A percentile compares a stretch with the other conserved stretches of the same genome.
These are phyloP conservation scores for Pterocles gutturalis DNA, from an alignment of 2,113 vertebrate species.

Conservation along the genomic window DNA sequence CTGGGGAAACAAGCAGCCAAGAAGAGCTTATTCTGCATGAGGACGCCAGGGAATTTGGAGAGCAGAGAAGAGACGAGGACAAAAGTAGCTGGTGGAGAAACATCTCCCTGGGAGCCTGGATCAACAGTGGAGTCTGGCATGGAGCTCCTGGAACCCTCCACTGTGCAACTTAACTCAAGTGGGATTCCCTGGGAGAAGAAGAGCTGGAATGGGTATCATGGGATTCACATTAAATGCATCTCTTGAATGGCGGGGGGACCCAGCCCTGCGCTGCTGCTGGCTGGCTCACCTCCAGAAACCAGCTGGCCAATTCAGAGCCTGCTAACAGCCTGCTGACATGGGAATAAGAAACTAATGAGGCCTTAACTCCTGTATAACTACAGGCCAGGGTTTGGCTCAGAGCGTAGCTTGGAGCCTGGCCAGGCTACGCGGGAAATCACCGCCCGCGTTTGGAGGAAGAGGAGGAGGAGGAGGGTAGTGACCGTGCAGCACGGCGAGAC, in stretches of 20 bases:
- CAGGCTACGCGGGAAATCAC: neutral
- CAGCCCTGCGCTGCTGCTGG: neutral
- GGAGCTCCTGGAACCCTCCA: neutral
- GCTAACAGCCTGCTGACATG: conserved; percentile 58
- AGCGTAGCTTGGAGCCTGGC: conserved; percentile 6
- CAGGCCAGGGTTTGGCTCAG: conserved; percentile 30
- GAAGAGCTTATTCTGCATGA: neutral
- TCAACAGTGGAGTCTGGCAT: neutral
- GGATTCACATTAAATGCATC: neutral
- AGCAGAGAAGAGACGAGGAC: neutral
- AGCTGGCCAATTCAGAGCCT: neutral
- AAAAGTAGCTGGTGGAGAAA: neutral
- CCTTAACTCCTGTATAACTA: conserved; percentile 55
- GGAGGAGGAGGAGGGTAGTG: neutral
- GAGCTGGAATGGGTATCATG: neutral
- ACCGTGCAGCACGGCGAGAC: rapidly evolving
- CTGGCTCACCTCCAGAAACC: conserved; percentile 1
- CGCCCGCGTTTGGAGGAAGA: neutral
- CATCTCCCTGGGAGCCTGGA: neutral
- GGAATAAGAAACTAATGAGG: conserved; percentile 67
- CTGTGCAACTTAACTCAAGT: neutral
- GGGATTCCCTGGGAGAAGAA: neutral
- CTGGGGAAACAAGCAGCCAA: neutral
- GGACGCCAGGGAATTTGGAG: neutral
- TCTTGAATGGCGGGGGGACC: neutral